These are phyloP conservation scores for Maconellicoccus hirsutus DNA, from an alignment of 1,140 invertebrate genomes.

Conservation along the genomic window DNA sequence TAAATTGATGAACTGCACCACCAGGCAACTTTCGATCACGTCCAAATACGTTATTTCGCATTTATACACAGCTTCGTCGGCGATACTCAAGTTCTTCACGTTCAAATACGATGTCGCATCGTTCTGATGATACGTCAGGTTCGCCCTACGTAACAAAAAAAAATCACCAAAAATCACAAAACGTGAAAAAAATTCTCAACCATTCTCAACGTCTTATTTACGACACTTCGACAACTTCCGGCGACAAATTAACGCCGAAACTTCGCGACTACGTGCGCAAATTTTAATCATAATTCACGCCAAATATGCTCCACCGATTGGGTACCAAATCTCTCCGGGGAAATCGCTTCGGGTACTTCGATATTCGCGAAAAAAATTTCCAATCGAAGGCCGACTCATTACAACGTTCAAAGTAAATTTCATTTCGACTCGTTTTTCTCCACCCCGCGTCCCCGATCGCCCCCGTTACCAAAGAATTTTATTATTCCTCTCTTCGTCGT, in stretches of 20 bases:
- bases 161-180: neutral
- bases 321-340: neutral
- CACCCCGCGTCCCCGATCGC: no score
- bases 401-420: neutral
- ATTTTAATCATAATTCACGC: neutral
- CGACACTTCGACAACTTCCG: no score
- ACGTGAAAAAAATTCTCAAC: neutral
- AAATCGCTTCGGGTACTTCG: neutral
- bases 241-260: no score
- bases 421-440: no score
- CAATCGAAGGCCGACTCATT: neutral
- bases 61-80: slow-evolving; percentile 70
- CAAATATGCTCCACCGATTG: neutral
- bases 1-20: slow-evolving; percentile 64
- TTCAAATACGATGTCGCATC: slow-evolving; percentile 50
- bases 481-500: neutral
- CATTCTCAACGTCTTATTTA: no score
- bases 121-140: slow-evolving; percentile 50
- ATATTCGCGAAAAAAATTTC: neutral
- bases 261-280: neutral
- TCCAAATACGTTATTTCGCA: slow-evolving; percentile 76
- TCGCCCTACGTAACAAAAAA: slow-evolving; percentile 45
- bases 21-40: slow-evolving; percentile 60
- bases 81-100: slow-evolving; percentile 51
- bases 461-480: neutral